Base-by-base conservation (phyloP, 2,888 invertebrate species). In the Stenoptilia bipunctidactyla region DNA sequence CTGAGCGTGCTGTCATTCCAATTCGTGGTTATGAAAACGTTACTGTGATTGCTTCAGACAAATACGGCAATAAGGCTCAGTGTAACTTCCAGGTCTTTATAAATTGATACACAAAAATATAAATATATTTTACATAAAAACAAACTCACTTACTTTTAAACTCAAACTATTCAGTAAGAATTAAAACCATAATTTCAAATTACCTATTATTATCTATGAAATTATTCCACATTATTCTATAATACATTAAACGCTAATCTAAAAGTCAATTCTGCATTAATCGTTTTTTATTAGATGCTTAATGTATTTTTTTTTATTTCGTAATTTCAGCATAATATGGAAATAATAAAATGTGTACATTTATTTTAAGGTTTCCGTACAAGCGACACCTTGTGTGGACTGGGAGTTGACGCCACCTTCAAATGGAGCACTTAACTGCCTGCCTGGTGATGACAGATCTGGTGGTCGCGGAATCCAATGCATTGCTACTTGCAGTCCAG, bases 1-100 rank as follows among this genome's bases (percentile, higher is more conserved):
- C 94, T 0, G 95, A 95, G 55, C 88, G 89, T 55, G 94, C 96
- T 0, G 88, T 91, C 0, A 95, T 96, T 50, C 89, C 90, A 0
- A 93, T 94, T 51, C 92, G 95, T 30, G 90, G 90, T 35, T 96
- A 93, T 60, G 94, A 96, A 84, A 96, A 96, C 66, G 95, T 96
- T 0, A 96, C 96, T 0, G 96, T 96, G 2, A 88, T 92, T 40
- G 96, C 96, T 1, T 88, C 90, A 0, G 96, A 97, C 62, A 90
- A 90, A 61, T 92, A 89, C 58, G 95, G 94, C 48, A 97, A 97
- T 62, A 89, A 91, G 52, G 96, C 96, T 0, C 89, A 89, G 25
- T 97, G 97, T 63, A 89, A 96, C 63, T 97, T 97, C 89, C 96
- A 96, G 82, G 93, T 92, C 60, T n/a, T n/a, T n/a, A n/a, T n/a